phyloP scores from a whole-genome alignment of 1,140 invertebrate genomes.

The Rhopalosiphum maidis region DNA sequence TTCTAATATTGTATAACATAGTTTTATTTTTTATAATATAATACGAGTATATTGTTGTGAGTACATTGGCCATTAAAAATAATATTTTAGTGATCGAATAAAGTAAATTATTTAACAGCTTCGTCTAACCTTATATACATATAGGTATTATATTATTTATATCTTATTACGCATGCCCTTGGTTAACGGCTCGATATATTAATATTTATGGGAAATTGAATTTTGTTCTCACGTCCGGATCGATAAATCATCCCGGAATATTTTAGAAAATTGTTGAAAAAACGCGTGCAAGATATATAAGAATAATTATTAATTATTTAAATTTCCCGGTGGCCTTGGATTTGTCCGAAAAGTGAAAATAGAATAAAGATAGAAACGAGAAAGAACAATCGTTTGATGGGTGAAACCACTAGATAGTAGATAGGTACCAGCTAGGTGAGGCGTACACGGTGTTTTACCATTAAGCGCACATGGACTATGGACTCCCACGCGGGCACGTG shows the following conservation, averaged over 20 bases:
- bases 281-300: not conserved
- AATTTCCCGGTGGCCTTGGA: slow-evolving; percentile 33
- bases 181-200: not conserved
- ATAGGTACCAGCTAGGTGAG: not conserved
- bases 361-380: not conserved
- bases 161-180: not conserved
- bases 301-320: not conserved
- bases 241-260: slow-evolving; percentile 24
- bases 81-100: not conserved
- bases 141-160: not conserved
- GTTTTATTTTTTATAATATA: not conserved
- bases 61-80: not conserved
- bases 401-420: not conserved
- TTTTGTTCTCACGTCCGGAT: not conserved
- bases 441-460: not conserved
- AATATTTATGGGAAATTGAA: slow-evolving; percentile 1
- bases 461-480: slow-evolving; percentile 24
- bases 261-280: slow-evolving; percentile 18
- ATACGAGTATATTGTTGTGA: not conserved
- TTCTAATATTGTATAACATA: not conserved
- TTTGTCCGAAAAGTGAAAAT: slow-evolving; percentile 48
- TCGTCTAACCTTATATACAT: not conserved
- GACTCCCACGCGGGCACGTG: slow-evolving; percentile 25
- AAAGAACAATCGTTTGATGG: slow-evolving; percentile 10
- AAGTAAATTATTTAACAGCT: not conserved